Conservation (phyloP, 2,113 vertebrate species). For the Rattus rattus region DNA sequence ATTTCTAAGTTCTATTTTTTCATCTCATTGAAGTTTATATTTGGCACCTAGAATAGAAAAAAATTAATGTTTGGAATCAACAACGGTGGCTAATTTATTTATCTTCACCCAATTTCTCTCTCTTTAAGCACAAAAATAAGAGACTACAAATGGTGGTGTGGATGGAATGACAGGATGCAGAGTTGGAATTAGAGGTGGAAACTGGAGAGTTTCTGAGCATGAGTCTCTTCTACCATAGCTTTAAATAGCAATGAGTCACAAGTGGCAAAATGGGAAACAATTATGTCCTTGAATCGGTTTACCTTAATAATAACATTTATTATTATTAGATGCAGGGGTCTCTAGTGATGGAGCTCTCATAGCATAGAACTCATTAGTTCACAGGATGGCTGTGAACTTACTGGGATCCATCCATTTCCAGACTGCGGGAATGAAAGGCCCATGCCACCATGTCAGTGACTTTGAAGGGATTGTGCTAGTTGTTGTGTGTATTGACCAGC, state of each 20-base stretch:
- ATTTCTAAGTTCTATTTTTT: constrained; percentile 59
- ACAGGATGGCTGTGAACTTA: neutral
- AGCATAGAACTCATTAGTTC: too few species aligned
- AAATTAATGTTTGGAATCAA: neutral
- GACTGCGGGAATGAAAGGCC: neutral
- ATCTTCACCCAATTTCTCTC: constrained; percentile 12
- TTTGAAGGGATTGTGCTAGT: neutral
- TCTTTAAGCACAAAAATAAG: constrained; percentile 1
- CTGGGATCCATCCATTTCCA: neutral
- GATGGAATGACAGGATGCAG: neutral
- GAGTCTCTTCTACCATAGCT: neutral
- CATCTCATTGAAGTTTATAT: constrained; percentile 27
- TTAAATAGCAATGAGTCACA: neutral
- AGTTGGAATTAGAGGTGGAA: neutral
- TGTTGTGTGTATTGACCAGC: neutral
- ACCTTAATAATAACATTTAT: neutral
- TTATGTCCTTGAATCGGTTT: neutral
- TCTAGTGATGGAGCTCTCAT: neutral
- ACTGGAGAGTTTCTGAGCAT: neutral
- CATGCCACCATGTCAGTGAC: neutral
- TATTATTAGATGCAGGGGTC: neutral
- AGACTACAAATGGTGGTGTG: neutral
- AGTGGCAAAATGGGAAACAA: neutral
- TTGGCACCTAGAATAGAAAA: constrained; percentile 38
- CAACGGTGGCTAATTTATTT: neutral